Base-by-base conservation (phyloP, 2,113 vertebrate genomes). In the Oceanodroma tethys region DNA sequence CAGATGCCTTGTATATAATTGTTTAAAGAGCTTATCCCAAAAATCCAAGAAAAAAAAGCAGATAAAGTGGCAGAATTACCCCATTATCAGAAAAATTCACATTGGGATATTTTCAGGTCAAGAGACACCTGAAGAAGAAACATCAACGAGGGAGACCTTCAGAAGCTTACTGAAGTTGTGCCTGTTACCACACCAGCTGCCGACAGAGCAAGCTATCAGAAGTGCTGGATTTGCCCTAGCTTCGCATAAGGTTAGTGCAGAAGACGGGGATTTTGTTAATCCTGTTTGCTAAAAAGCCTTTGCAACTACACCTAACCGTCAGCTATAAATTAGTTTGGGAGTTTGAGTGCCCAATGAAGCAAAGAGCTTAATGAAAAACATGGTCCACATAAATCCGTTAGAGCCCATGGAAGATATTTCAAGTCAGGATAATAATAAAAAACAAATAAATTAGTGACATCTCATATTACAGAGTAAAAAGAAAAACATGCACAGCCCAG, bases 211-310 rank as follows among this genome's bases (percentile, higher is more conserved):
- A 50, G 83, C 67, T 40, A 85, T 82, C 72, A 88, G 58, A 21
- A 81, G 91, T 7, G 4, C 92, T 88, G 92, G 83, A 92, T 97
- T 95, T 96, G 68, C 83, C 95, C 67, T 75, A 74, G 84, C 92
- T 80, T 66, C 85, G 80, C 66, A 38, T 34, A 67, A 86, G 91
- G 95, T 96, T 71, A 96, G 78, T 55, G 38, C 81, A 92, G 60
- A 73, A 97, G 81, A 83, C 70, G 74, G 65, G 88, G 86, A 95
- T 96, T 96, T 81, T 55, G 50, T 75, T 95, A 97, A 96, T 96
- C 72, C 45, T 0, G 1, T 97, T 93, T 93, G 83, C 70, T 91
- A 94, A 88, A 91, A 96, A 92, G 86, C 75, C 85, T 95, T 47
- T 78, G 73, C 70, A 78, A 55, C 88, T 70, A 81, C 60, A 94